Base-by-base conservation (phyloP, 2,113 vertebrate genomes). In the Percina caprodes region DNA sequence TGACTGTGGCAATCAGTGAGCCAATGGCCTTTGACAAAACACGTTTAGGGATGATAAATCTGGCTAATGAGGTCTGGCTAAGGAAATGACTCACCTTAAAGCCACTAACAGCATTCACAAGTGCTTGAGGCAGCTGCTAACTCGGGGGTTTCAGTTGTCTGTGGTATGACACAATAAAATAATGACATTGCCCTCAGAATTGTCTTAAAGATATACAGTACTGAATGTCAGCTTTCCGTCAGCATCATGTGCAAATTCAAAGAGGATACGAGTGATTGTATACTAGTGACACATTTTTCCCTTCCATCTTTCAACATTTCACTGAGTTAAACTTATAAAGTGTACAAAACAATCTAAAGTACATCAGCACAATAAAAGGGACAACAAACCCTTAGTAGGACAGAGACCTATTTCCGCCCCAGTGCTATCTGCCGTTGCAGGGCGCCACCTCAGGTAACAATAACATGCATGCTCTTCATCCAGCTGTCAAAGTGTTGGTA, bases 1-100 rank as follows among this genome's bases (percentile, higher is more conserved):
- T 91, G 77, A 88, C 79, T 77, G 35, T 69, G 71, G 65, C 51
- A 61, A 78, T 88, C 68, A 67, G 65, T 60, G 59, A 91, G 59
- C 78, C 86, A 87, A 86, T 76, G 63, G 82, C 80, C 87, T 92
- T 90, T 92, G 84, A 90, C 82, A 80, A 89, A 85, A 82, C 68
- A 79, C 21, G 2, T 87, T 86, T 79, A 79, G 69, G 73, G 63
- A 85, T 85, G 86, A 91, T 11, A 59, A 80, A 85, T 89, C 72
- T 73, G 79, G 70, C 46, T 88, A 91, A 91, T 88, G 79, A 92
- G 82, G 48, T 72, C 76, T 72, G 35, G 69, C 55, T 30, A 52
- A 83, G 78, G 69, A 90, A 86, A 88, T 82, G 14, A 77, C 46
- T 92, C 69, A 87, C 77, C 79, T 86, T 86, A 84, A 79, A 82